A percentile compares a stretch with the other conserved stretches of the same genome.
Conservation (phyloP, 2,113 vertebrate genomes). For the Spermophilus dauricus region DNA sequence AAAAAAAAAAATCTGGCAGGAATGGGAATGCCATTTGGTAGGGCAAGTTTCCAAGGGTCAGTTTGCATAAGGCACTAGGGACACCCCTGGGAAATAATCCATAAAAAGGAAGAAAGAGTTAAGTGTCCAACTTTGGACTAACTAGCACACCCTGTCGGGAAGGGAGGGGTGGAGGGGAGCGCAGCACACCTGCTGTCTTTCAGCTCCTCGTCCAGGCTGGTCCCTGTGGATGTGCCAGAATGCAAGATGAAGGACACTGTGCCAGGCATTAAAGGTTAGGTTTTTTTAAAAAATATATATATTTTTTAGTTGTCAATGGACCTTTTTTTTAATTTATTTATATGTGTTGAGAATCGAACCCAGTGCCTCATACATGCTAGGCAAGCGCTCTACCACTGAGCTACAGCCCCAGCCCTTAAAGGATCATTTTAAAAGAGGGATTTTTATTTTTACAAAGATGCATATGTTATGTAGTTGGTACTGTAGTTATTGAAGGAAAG, state of each 20-base stretch:
- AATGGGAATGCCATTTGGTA: not conserved
- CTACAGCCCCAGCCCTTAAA: not conserved
- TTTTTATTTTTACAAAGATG: not conserved
- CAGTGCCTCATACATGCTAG: too few species aligned
- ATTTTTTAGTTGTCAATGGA: too few species aligned
- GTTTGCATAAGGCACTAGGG: not conserved
- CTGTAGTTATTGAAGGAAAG: not conserved
- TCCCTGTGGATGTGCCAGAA: constrained; percentile 31
- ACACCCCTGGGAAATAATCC: not conserved
- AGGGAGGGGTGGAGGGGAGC: not conserved
- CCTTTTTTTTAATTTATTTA: too few species aligned
- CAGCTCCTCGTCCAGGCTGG: not conserved
- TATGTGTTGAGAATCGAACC: too few species aligned
- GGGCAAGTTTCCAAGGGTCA: not conserved
- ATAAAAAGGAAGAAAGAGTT: not conserved
- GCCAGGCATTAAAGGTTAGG: not conserved
- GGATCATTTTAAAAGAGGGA: not conserved
- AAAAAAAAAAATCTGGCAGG: too few species aligned
- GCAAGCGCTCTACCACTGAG: too few species aligned
- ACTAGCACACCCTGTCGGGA: not conserved
- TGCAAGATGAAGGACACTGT: not conserved
- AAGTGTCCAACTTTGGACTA: not conserved
- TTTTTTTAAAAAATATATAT: too few species aligned
- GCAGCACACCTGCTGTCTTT: not conserved
- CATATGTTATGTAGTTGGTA: not conserved